These are phyloP conservation scores for Acanthisitta chloris DNA, from an alignment of 2,113 vertebrate genomes.

Conservation along the genomic window DNA sequence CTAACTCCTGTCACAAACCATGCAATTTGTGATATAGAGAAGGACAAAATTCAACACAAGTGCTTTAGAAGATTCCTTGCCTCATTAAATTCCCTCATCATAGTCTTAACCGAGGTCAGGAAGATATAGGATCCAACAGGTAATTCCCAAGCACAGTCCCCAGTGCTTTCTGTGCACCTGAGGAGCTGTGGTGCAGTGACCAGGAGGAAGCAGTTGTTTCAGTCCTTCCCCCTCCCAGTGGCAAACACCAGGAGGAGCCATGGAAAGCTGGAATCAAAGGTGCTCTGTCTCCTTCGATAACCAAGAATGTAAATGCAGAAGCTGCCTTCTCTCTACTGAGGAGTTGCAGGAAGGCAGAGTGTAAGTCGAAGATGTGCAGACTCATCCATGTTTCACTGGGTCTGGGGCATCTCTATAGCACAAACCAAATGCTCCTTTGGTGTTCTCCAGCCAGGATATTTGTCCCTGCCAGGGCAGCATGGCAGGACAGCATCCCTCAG, in stretches of 20 bases:
- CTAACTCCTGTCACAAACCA: neutral
- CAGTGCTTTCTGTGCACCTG: neutral
- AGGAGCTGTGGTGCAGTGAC: neutral
- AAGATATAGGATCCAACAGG: neutral
- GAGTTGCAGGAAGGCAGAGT: neutral
- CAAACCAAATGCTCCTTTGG: neutral
- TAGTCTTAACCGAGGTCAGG: neutral
- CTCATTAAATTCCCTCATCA: neutral
- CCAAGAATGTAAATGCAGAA: fast-evolving
- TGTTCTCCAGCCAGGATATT: neutral
- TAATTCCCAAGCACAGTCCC: fast-evolving
- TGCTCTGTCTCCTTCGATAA: neutral
- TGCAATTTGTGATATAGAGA: neutral
- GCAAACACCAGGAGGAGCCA: neutral
- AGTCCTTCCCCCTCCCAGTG: neutral
- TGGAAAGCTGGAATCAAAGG: neutral
- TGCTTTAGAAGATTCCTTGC: neutral
- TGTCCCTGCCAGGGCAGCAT: neutral
- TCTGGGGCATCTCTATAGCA: fast-evolving
- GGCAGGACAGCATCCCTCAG: neutral
- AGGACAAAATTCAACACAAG: neutral
- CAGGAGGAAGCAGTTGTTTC: neutral
- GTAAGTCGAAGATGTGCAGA: neutral
- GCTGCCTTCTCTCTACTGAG: neutral
- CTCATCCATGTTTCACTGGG: neutral